A percentile compares a stretch with the other conserved stretches of the same genome.
phyloP scores from a whole-genome alignment of 92 coral and sea anemone genomes.

The Paramuricea clavata region DNA sequence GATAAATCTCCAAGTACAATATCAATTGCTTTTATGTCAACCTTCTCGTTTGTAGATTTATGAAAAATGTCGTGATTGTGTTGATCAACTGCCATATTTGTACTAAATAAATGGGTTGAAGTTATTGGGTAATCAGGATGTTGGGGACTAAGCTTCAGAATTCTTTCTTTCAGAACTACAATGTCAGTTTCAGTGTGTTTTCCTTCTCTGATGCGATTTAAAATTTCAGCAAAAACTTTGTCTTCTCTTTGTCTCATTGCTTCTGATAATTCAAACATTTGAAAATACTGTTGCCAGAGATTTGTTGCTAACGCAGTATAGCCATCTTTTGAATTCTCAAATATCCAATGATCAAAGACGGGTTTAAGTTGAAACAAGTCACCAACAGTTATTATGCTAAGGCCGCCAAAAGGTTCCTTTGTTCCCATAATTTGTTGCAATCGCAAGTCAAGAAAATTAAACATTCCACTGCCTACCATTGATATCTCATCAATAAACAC shows the following conservation, averaged over 20 bases:
- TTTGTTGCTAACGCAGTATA: conserved; percentile 35
- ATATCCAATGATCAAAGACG: conserved; percentile 3
- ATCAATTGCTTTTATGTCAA: conserved; percentile 57
- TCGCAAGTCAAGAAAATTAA: conserved; percentile 71
- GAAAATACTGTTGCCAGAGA: conserved; percentile 4
- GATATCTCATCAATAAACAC: conserved; percentile 71
- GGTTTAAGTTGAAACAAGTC: conserved; percentile 77
- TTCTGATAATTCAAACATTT: neutral
- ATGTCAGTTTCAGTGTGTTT: conserved; percentile 70
- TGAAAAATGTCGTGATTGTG: conserved; percentile 54
- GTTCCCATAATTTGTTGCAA: conserved; percentile 36
- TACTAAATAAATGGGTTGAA: conserved; percentile 9
- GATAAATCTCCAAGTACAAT: conserved; percentile 70
- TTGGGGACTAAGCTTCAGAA: conserved; percentile 36
- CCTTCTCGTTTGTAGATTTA: conserved; percentile 49
- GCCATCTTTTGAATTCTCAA: neutral
- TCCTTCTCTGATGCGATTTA: conserved; percentile 77
- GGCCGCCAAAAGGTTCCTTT: conserved; percentile 69
- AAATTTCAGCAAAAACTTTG: conserved; percentile 60
- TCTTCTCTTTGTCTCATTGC: conserved; percentile 1
- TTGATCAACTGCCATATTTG: conserved; percentile 48
- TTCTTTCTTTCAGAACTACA: conserved; percentile 40
- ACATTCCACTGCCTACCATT: conserved; percentile 79
- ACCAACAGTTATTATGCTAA: conserved; percentile 71
- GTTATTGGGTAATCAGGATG: conserved; percentile 48